phyloP scores from a whole-genome alignment of 2,113 vertebrate species.

The Tiliqua scincoides region DNA sequence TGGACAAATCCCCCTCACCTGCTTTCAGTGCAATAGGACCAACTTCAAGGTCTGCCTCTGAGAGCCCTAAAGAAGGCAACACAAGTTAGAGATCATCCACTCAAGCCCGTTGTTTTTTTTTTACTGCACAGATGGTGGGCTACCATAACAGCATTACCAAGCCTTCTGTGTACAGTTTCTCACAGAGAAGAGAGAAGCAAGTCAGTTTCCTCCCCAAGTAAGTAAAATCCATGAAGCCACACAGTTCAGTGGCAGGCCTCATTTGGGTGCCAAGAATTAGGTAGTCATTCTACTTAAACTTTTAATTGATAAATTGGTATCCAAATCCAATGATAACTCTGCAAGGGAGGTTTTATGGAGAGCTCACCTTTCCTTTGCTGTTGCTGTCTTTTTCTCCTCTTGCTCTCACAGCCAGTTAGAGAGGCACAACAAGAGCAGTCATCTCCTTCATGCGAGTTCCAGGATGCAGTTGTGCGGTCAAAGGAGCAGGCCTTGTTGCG shows the following conservation, averaged over 20 bases:
- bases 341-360: neutral
- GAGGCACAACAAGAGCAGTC: slow-evolving; percentile 21
- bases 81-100: fast-evolving
- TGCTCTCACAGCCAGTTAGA: neutral
- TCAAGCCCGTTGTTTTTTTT: neutral
- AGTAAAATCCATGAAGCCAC: no score
- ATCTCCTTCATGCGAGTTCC: neutral
- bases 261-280: no score
- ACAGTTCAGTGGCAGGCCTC: no score
- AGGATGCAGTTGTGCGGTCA: fast-evolving
- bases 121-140: neutral
- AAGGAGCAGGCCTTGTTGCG: slow-evolving; percentile 18
- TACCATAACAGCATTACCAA: no score
- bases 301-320: neutral
- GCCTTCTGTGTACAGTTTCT: no score
- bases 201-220: no score
- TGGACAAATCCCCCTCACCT: fast-evolving
- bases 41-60: fast-evolving
- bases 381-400: neutral
- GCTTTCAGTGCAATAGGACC: slow-evolving; percentile 13
- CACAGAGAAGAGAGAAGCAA: no score
- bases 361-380: neutral
- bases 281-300: neutral
- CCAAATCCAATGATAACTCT: neutral
- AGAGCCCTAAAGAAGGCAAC: slow-evolving; percentile 8